These are phyloP conservation scores for Dysmachus trigonus DNA, from an alignment of 2,888 invertebrate genomes.

Conservation along the genomic window DNA sequence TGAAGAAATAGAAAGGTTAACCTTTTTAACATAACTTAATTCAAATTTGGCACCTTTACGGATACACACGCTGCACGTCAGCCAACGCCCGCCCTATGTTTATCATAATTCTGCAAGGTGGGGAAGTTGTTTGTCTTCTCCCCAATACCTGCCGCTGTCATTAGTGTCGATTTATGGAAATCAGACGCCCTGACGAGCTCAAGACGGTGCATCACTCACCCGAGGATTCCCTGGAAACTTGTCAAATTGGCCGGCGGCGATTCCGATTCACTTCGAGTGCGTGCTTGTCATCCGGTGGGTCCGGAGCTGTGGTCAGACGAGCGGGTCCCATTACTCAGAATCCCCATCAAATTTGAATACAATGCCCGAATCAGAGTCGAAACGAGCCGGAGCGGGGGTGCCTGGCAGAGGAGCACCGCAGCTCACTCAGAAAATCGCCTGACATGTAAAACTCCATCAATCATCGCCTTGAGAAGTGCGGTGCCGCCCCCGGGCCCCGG, in stretches of 20 bases:
- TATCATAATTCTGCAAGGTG: background rate
- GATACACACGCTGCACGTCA: background rate
- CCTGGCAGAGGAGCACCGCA: slow-evolving; percentile 23
- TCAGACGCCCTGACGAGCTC: background rate
- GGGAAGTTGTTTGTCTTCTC: slow-evolving; percentile 7
- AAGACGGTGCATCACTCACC: slow-evolving; percentile 17
- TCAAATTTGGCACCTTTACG: background rate
- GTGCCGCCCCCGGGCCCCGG: background rate
- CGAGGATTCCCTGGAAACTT: background rate
- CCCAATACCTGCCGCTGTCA: background rate
- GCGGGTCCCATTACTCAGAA: slow-evolving; percentile 43
- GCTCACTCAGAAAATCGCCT: slow-evolving; percentile 46
- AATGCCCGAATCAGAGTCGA: slow-evolving; percentile 30
- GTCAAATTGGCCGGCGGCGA: slow-evolving; percentile 17
- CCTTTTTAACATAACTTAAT: background rate
- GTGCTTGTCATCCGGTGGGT: background rate
- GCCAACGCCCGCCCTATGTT: background rate
- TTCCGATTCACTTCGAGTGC: background rate
- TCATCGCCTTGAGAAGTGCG: slow-evolving; percentile 42
- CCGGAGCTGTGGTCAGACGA: background rate
- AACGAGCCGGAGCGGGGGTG: background rate
- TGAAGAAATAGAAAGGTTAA: no score
- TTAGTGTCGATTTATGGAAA: slow-evolving; percentile 39
- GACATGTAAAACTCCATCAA: slow-evolving; percentile 49
- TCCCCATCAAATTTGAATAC: slow-evolving; percentile 50